These are phyloP conservation scores for Neotoxoptera formosana DNA, from an alignment of 1,140 invertebrate genomes.

Conservation along the genomic window DNA sequence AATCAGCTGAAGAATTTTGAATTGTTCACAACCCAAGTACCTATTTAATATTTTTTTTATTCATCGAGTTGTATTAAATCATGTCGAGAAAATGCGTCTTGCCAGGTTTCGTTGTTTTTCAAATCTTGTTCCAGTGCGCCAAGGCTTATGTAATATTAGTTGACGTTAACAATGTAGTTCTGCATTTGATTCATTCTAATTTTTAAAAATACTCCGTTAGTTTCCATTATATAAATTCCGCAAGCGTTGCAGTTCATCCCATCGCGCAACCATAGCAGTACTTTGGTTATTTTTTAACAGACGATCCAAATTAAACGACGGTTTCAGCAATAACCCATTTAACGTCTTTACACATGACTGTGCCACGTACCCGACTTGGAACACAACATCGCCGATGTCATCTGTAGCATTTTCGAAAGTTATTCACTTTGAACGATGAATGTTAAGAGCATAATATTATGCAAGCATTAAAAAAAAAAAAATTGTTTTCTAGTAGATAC, in stretches of 20 bases:
- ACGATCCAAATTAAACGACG: background rate
- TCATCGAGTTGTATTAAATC: background rate
- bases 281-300: background rate
- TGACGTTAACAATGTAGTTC: too few species aligned
- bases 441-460: too few species aligned
- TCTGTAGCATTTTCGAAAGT: background rate
- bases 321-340: background rate
- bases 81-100: background rate
- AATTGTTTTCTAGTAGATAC: too few species aligned
- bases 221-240: background rate
- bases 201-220: background rate
- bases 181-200: too few species aligned
- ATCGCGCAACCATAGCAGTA: background rate
- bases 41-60: background rate
- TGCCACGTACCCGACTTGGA: too few species aligned
- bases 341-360: background rate
- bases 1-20: background rate
- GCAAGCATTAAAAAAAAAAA: too few species aligned
- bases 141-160: too few species aligned
- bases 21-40: background rate
- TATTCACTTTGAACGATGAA: too few species aligned
- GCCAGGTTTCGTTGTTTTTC: too few species aligned
- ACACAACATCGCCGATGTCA: too few species aligned
- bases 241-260: background rate
- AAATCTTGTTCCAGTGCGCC: too few species aligned